Evolutionary conservation across 2,113 vertebrate species (phyloP), one percentile per base, ranked within the genome.

Genomic region (Eretmochelys imbricata): DNA sequence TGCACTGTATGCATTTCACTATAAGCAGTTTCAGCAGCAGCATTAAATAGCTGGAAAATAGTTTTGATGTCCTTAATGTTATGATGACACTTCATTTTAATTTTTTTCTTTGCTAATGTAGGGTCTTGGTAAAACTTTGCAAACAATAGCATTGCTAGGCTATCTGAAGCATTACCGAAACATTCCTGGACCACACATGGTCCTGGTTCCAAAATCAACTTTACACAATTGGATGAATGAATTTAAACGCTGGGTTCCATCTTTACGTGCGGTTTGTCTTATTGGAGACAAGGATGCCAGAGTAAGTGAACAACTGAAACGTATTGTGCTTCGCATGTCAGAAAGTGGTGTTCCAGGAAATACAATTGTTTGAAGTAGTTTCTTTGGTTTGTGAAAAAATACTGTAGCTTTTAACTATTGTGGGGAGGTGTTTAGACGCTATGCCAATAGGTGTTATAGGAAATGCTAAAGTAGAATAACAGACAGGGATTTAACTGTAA

Each of bases 181-280:
- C 97, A 98, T 99, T 97, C 99, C 99, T 14, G 99, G 99, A 80
- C 99, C 99, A 42, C 99, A 99, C 95, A 99, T 99, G 99, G 99
- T 99, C 90, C 98, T 99, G 96, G 99, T 99, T 89, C 99, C 99
- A 88, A 99, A 99, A 93, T 99, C 99, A 76, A 99, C 99, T 51
- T 97, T 99, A 82, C 99, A 99, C 94, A 99, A 99, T 94, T 99
- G 99, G 99, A 99, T 99, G 99, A 99, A 99, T 69, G 99, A 99
- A 91, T 99, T 99, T 97, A 99, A 99, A 90, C 98, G 98, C 87
- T 99, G 99, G 99, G 98, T 99, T 78, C 99, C 99, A 4, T 98
- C 99, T 0, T 96, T 99, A 31, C 98, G 98, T 93, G 99, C 99
- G 25, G 99, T 99, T 95, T 99, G 99, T 96, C 99, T 99, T 80